Conservation (phyloP, 2,797 vertebrate genomes). For the Bradypus variegatus region DNA sequence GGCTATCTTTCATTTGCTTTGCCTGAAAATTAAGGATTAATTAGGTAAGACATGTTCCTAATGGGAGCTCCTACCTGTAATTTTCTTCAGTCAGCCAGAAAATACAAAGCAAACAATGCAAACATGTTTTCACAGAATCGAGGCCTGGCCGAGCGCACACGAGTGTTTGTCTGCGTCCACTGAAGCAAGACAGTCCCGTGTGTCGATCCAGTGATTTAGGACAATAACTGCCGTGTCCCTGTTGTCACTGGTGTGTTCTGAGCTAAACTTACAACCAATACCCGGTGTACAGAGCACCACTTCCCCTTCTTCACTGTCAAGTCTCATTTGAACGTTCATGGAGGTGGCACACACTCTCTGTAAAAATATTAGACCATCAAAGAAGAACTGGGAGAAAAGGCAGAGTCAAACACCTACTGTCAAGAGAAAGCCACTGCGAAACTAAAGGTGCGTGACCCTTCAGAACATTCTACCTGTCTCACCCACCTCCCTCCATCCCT, state of each 20-base stretch:
- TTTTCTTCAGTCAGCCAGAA: constrained; percentile 56
- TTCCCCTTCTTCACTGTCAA: neutral
- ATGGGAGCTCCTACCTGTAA: constrained; percentile 64
- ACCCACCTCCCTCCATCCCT: too few relatives aligned
- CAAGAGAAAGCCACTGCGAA: neutral
- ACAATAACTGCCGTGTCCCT: constrained; percentile 34
- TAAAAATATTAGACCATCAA: fast-evolving
- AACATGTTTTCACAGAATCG: constrained; percentile 29
- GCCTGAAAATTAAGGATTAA: constrained; percentile 74
- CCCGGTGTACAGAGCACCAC: neutral
- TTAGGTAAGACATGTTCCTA: constrained; percentile 70
- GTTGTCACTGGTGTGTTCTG: neutral
- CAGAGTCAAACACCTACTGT: fast-evolving
- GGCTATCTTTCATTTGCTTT: constrained; percentile 68
- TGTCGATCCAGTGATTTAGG: constrained; percentile 37
- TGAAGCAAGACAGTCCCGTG: constrained; percentile 3
- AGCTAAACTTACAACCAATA: neutral
- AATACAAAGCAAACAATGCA: constrained; percentile 32
- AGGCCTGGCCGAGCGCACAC: constrained; percentile 14
- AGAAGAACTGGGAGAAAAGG: too few relatives aligned
- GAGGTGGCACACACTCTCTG: fast-evolving
- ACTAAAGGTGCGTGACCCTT: neutral
- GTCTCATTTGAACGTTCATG: too few relatives aligned
- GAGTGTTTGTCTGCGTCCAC: constrained; percentile 3
- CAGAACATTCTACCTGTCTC: too few relatives aligned